These are phyloP conservation scores for Notechis scutatus DNA, from an alignment of 2,113 vertebrate species.

Conservation along the genomic window DNA sequence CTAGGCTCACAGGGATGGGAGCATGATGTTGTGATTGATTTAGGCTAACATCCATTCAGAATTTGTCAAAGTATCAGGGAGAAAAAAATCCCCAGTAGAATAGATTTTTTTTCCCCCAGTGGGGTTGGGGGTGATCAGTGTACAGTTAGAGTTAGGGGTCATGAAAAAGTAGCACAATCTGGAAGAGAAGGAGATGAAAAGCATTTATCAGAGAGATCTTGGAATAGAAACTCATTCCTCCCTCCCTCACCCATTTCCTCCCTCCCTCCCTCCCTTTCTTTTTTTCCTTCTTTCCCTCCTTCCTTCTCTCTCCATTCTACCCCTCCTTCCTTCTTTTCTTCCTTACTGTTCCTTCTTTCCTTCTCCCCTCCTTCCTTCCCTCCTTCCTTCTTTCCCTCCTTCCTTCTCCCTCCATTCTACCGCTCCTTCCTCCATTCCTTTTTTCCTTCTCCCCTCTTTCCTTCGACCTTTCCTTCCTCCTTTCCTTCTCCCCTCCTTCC, in stretches of 20 bases:
- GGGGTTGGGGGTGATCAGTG: not conserved
- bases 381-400: no score
- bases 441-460: no score
- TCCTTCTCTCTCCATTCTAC: no score
- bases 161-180: not conserved
- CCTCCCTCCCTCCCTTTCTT: no score
- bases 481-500: no score
- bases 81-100: not conserved
- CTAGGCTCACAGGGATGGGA: not conserved
- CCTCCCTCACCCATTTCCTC: not conserved
- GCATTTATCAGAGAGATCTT: not conserved
- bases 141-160: not conserved
- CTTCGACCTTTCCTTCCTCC: rapidly evolving
- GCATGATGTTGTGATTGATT: not conserved
- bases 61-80: not conserved
- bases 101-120: not conserved
- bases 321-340: no score
- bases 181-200: not conserved
- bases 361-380: no score
- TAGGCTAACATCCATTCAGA: not conserved
- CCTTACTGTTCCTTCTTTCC: no score
- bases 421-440: no score
- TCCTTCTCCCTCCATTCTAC: no score
- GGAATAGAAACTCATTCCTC: not conserved
- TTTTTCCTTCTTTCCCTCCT: no score